phyloP scores from a whole-genome alignment of 2,888 invertebrate species.

The Epirrhoe tristata region DNA sequence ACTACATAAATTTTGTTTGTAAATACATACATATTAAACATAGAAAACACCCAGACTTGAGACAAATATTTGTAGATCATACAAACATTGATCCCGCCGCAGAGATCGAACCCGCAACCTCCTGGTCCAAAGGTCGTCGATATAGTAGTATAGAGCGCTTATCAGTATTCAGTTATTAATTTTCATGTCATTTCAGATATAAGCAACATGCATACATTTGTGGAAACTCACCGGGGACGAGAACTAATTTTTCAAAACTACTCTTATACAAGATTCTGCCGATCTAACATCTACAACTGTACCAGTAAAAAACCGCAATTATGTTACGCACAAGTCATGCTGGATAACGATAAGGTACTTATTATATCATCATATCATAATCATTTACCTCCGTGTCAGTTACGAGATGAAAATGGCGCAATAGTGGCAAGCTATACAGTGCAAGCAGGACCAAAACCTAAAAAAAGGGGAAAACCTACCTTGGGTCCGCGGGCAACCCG shows the following conservation, averaged over 20 bases:
- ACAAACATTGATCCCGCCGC: too few relatives aligned
- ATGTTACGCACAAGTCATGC: constrained; percentile 21
- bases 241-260: constrained; percentile 27
- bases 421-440: constrained; percentile 10
- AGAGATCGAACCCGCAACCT: too few relatives aligned
- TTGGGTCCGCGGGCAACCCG: constrained; percentile 22
- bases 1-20: too few relatives aligned
- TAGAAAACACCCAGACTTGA: too few relatives aligned
- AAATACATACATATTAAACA: too few relatives aligned
- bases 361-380: constrained; percentile 23
- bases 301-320: constrained; percentile 15
- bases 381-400: constrained; percentile 18
- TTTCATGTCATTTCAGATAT: constrained; percentile 19
- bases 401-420: constrained; percentile 17
- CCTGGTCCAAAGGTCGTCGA: too few relatives aligned
- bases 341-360: constrained; percentile 16
- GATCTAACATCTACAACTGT: constrained; percentile 17
- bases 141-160: too few relatives aligned
- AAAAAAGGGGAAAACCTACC: constrained; percentile 13
- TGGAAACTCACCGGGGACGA: constrained; percentile 16
- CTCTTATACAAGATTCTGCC: constrained; percentile 14
- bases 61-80: too few relatives aligned
- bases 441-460: background rate
- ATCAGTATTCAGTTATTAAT: background rate
- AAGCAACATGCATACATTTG: constrained; percentile 14